Base-by-base conservation (phyloP, 1,140 invertebrate genomes). In the Gryllus bimaculatus region DNA sequence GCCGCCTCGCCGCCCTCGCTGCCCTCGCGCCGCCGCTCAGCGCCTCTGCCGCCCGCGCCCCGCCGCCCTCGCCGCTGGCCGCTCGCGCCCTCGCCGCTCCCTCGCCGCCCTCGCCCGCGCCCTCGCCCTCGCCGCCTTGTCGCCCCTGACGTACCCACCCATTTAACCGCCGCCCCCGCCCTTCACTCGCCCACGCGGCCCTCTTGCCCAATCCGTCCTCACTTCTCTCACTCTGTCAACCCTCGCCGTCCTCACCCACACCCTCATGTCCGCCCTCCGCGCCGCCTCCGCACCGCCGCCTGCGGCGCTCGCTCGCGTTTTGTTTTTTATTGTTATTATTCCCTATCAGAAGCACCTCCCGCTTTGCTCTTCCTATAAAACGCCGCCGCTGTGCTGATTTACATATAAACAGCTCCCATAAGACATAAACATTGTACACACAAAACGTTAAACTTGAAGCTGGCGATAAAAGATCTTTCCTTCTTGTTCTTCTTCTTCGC, bases 261-360 rank as follows among this genome's bases (percentile, higher is more conserved):
- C 18, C 10, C 54, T 3, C 18, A 13, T 66, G 0, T 1, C 10
- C 10, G 10, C 54, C 54, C 54, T 66, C 18, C 18, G 2, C 10
- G 2, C 18, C 54, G 10, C 54, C 54, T 66, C 54, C 54, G 2
- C 54, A 2, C 54, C 54, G 18, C 54, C 54, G 54, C 54, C 10
- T 13, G 10, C 54, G 54, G 10, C 18, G 10, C 54, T 66, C 54
- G 54, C 54, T 66, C 54, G 54, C 54, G 54, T 66, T 66, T 66
- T 66, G 54, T 66, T 66, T 66, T 66, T 66, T 66, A 66, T 66
- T 66, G 54, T 66, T 66, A 66, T 66, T 66, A 66, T 66, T 66
- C 54, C 54, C 54, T 66, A 66, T 66, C 54, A 66, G 54, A 66
- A 66, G 54, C 54, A 66, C 54, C 54, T 66, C 54, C 54, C 54